Evolutionary conservation across 1,140 invertebrate genomes (phyloP).

Genomic region (Pygmarrhopalites habei): DNA sequence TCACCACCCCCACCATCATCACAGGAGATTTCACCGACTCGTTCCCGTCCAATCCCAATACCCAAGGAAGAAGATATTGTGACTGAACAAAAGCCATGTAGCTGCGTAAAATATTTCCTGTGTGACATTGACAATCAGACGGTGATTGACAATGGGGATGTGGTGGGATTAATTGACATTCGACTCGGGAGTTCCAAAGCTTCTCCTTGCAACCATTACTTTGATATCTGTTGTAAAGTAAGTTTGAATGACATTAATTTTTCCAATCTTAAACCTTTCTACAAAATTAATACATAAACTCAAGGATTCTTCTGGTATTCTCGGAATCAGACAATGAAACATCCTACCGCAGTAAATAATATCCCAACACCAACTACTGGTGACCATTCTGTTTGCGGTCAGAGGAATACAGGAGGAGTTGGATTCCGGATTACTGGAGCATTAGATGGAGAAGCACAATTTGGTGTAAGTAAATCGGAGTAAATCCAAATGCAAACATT

Average conservation of each 20-base stretch:
- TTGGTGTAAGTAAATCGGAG: too few species aligned
- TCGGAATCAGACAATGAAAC: too few species aligned
- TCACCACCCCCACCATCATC: not conserved
- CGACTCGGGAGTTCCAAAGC: constrained; percentile 46
- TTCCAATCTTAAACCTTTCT: too few species aligned
- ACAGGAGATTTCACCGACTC: not conserved
- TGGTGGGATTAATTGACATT: constrained; percentile 64
- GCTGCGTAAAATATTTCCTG: constrained; percentile 60
- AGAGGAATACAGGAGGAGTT: constrained; percentile 55
- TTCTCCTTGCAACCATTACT: constrained; percentile 53
- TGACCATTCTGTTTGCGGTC: not conserved
- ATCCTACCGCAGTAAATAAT: constrained; percentile 19
- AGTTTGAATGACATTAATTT: too few species aligned
- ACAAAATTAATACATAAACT: too few species aligned
- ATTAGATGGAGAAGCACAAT: constrained; percentile 55
- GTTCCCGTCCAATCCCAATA: not conserved
- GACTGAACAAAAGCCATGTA: constrained; percentile 41
- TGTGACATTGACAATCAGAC: constrained; percentile 53
- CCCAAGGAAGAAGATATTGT: constrained; percentile 3
- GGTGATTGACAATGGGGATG: constrained; percentile 58
- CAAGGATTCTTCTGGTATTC: too few species aligned
- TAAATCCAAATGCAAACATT: too few species aligned
- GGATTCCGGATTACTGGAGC: constrained; percentile 61
- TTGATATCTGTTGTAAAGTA: constrained; percentile 57
- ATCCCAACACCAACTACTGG: constrained; percentile 30